A percentile compares a stretch with the other conserved stretches of the same genome.
These are phyloP conservation scores for Knipowitschia caucasica DNA, from an alignment of 2,797 vertebrate species.

Conservation along the genomic window DNA sequence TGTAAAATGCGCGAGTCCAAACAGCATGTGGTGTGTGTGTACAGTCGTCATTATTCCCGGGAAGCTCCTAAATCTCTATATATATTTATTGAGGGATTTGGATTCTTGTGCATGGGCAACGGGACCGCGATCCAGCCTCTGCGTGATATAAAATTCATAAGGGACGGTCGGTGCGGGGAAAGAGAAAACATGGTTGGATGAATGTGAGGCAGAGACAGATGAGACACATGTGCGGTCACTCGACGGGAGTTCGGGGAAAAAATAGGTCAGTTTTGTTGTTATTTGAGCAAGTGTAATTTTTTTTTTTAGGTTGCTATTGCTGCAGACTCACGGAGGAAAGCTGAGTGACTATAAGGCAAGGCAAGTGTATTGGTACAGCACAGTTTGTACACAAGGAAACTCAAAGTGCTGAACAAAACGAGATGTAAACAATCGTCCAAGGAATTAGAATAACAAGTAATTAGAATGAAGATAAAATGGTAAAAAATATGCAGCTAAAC, in stretches of 20 bases:
- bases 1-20: not conserved
- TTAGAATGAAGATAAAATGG: no score
- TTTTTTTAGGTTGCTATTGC: not conserved
- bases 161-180: conserved; percentile 4
- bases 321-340: not conserved
- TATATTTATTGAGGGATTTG: conserved; percentile 45
- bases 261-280: conserved; percentile 1
- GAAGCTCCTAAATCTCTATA: conserved; percentile 25
- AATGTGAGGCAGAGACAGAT: conserved; percentile 8
- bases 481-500: no score
- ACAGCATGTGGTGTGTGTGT: conserved; percentile 19
- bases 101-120: conserved; percentile 24
- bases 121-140: conserved; percentile 27
- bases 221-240: not conserved
- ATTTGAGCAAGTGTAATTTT: not conserved
- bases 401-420: no score
- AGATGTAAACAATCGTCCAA: no score
- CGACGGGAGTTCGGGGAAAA: conserved; percentile 2
- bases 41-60: conserved; percentile 18
- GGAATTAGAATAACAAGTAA: no score
- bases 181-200: not conserved
- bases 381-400: no score
- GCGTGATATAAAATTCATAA: conserved; percentile 38
- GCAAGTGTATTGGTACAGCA: no score
- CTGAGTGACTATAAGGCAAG: no score